These are phyloP conservation scores for Zaprionus lachaisei DNA, from an alignment of 1,140 invertebrate genomes.

Conservation along the genomic window DNA sequence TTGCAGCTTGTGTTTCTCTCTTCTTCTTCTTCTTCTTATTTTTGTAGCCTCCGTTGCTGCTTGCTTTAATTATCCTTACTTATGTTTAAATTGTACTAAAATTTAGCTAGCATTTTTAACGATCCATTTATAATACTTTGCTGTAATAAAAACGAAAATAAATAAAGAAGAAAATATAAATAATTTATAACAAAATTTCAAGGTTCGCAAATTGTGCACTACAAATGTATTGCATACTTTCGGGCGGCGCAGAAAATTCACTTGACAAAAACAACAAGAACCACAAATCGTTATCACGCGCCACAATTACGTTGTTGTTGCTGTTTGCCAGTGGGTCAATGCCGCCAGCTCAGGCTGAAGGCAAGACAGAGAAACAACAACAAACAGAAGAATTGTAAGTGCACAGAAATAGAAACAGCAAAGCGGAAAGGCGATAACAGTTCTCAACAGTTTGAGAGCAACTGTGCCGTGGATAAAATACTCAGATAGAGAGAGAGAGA, in stretches of 20 bases:
- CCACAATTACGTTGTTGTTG: slow-evolving; percentile 12
- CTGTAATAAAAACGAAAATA: slow-evolving; percentile 47
- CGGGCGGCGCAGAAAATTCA: slow-evolving; percentile 22
- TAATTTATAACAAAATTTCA: not conserved
- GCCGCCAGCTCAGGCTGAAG: slow-evolving; percentile 30
- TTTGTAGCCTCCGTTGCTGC: not conserved
- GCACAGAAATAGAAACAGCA: not conserved
- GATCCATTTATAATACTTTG: slow-evolving; percentile 52
- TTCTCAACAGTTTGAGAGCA: slow-evolving; percentile 14
- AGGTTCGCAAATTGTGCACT: not conserved
- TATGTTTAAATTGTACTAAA: slow-evolving; percentile 50
- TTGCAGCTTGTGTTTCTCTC: slow-evolving; percentile 2
- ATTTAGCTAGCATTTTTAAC: slow-evolving; percentile 67
- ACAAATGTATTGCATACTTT: slow-evolving; percentile 52
- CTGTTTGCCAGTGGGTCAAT: slow-evolving; percentile 64
- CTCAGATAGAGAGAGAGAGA: not conserved
- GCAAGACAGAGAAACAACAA: slow-evolving; percentile 22
- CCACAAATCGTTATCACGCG: slow-evolving; percentile 42
- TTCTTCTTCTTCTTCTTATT: not conserved
- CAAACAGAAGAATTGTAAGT: not conserved
- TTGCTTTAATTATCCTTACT: slow-evolving; percentile 20
- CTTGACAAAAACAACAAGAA: slow-evolving; percentile 10
- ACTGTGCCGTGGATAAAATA: slow-evolving; percentile 38
- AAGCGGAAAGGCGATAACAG: slow-evolving; percentile 22
- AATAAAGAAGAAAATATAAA: not conserved